phyloP scores from a whole-genome alignment of 2,797 vertebrate species.

The Microhierax caerulescens region DNA sequence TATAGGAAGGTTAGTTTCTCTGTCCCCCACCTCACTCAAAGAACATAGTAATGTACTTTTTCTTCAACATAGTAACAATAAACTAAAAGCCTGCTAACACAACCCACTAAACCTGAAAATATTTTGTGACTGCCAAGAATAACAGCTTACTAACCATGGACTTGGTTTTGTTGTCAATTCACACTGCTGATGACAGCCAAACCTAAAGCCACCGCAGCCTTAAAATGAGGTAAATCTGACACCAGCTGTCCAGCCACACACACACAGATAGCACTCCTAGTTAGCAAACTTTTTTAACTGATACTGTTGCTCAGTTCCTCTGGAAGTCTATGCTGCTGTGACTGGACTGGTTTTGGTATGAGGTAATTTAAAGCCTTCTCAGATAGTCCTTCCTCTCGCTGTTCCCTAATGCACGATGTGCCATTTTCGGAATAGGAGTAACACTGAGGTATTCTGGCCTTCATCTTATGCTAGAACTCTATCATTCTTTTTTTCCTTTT shows the following conservation, averaged over 20 bases:
- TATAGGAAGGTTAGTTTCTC: neutral
- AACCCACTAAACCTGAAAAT: neutral
- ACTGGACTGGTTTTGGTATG: neutral
- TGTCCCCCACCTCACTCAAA: neutral
- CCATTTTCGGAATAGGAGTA: neutral
- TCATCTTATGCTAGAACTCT: neutral
- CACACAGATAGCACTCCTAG: rapidly evolving
- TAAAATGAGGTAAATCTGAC: neutral
- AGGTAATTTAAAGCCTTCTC: neutral
- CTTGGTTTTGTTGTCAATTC: neutral
- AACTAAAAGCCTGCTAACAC: neutral
- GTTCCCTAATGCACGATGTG: rapidly evolving
- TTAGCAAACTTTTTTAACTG: neutral
- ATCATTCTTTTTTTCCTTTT: neutral
- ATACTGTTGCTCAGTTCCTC: neutral
- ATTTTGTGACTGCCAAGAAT: neutral
- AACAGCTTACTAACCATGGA: neutral
- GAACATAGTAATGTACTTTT: neutral
- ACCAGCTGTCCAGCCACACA: neutral
- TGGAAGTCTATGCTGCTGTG: neutral
- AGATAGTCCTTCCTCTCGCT: neutral
- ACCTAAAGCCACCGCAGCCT: neutral
- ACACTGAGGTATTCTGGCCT: neutral
- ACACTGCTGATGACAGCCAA: neutral
- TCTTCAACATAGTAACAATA: neutral